Conservation (phyloP, 2,113 vertebrate species). For the Eclectus roratus region DNA sequence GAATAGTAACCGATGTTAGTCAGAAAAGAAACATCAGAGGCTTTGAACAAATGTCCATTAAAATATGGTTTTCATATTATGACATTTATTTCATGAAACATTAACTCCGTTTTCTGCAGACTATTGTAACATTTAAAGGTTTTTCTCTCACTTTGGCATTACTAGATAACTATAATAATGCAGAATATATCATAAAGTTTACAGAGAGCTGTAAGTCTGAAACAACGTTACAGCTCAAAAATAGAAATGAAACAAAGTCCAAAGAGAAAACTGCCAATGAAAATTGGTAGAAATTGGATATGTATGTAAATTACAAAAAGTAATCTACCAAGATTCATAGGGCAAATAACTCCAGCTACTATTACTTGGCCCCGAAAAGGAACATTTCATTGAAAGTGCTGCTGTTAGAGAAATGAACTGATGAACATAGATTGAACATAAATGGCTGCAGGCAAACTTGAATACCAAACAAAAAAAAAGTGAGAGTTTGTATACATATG, state of each 20-base stretch:
- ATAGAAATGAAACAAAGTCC: slow-evolving; percentile 46
- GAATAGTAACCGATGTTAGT: background rate
- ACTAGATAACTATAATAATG: slow-evolving; percentile 37
- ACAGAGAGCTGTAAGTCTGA: slow-evolving; percentile 15
- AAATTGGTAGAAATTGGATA: slow-evolving; percentile 65
- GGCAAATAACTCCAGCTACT: slow-evolving; percentile 48
- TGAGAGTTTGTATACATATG: background rate
- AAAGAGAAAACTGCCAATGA: slow-evolving; percentile 49
- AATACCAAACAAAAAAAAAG: background rate
- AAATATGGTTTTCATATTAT: background rate
- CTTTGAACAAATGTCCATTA: slow-evolving; percentile 18
- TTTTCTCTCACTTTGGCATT: slow-evolving; percentile 16
- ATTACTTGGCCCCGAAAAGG: slow-evolving; percentile 51
- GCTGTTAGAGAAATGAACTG: slow-evolving; percentile 52
- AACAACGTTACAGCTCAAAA: slow-evolving; percentile 29
- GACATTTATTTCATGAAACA: slow-evolving; percentile 47
- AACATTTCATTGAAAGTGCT: slow-evolving; percentile 53
- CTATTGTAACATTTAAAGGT: slow-evolving; percentile 34
- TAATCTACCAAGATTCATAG: slow-evolving; percentile 61
- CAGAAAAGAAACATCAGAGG: background rate
- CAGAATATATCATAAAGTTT: slow-evolving; percentile 45
- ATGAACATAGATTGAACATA: slow-evolving; percentile 67
- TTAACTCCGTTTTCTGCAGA: slow-evolving; percentile 36
- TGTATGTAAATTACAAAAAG: slow-evolving; percentile 65
- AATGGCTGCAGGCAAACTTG: slow-evolving; percentile 42